A percentile compares a stretch with the other conserved stretches of the same genome.
phyloP scores from a whole-genome alignment of 2,797 vertebrate genomes.

The Phaenicophaeus curvirostris region DNA sequence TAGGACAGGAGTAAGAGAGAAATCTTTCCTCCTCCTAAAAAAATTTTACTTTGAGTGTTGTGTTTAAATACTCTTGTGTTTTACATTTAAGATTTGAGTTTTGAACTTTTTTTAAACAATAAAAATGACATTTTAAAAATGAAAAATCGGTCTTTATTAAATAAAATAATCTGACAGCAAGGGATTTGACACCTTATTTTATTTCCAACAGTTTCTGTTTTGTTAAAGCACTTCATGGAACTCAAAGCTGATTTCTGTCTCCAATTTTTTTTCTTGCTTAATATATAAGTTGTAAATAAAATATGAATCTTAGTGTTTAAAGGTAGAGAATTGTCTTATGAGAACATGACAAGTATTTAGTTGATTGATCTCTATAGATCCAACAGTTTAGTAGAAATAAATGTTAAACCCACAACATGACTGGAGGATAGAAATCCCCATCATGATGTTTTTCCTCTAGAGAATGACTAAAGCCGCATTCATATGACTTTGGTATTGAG shows the following conservation, averaged over 20 bases:
- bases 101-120: background rate
- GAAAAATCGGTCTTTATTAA: background rate
- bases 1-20: background rate
- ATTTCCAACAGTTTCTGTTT: background rate
- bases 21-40: fast-evolving
- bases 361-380: background rate
- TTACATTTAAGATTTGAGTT: background rate
- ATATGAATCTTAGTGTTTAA: background rate
- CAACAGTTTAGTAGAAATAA: background rate
- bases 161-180: background rate
- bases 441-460: background rate
- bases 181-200: background rate
- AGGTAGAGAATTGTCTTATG: background rate
- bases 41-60: background rate
- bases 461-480: background rate
- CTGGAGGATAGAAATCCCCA: background rate
- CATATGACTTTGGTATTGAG: background rate
- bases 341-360: background rate
- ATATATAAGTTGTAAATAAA: background rate
- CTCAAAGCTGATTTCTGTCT: background rate
- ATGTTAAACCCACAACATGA: background rate
- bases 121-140: background rate
- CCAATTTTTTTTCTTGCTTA: background rate
- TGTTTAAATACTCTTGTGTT: background rate
- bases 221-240: background rate